phyloP scores from a whole-genome alignment of 2,888 invertebrate species.

The Drosophila maculinotata region DNA sequence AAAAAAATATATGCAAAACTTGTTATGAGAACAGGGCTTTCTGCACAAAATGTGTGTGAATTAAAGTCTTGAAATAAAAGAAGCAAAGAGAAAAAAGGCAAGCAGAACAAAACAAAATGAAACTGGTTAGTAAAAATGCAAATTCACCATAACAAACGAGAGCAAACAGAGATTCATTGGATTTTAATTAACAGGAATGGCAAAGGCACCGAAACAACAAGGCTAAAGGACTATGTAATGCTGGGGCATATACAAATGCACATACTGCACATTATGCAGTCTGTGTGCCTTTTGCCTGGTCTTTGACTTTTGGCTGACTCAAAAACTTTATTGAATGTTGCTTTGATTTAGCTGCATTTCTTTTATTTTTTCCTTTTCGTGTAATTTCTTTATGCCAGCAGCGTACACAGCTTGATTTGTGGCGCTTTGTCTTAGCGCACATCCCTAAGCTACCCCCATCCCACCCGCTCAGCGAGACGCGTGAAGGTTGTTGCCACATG shows the following conservation, averaged over 20 bases:
- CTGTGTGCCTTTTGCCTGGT: conserved; percentile 12
- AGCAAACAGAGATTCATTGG: conserved; percentile 61
- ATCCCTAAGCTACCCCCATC: conserved; percentile 7
- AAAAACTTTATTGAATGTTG: conserved; percentile 34
- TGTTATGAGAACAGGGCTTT: conserved; percentile 25
- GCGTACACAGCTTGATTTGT: conserved; percentile 58
- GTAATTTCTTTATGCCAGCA: conserved; percentile 56
- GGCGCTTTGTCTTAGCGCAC: conserved; percentile 53
- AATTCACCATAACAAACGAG: conserved; percentile 44
- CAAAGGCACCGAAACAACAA: conserved; percentile 23
- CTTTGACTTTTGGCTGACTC: conserved; percentile 32
- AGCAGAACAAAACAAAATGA: conserved; percentile 8
- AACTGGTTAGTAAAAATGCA: conserved; percentile 43
- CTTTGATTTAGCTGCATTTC: conserved; percentile 32
- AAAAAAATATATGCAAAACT: conserved; percentile 30
- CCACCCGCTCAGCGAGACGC: background rate
- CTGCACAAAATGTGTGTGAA: conserved; percentile 38
- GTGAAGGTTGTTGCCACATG: conserved; percentile 48
- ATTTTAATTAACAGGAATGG: conserved; percentile 71
- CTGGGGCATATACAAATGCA: background rate
- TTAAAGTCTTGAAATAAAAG: conserved; percentile 34
- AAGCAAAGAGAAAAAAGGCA: conserved; percentile 12
- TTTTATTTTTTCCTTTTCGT: background rate
- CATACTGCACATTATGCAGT: conserved; percentile 10
- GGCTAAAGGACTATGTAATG: conserved; percentile 9